These are phyloP conservation scores for Aptenodytes patagonicus DNA, from an alignment of 2,113 vertebrate genomes.

Conservation along the genomic window DNA sequence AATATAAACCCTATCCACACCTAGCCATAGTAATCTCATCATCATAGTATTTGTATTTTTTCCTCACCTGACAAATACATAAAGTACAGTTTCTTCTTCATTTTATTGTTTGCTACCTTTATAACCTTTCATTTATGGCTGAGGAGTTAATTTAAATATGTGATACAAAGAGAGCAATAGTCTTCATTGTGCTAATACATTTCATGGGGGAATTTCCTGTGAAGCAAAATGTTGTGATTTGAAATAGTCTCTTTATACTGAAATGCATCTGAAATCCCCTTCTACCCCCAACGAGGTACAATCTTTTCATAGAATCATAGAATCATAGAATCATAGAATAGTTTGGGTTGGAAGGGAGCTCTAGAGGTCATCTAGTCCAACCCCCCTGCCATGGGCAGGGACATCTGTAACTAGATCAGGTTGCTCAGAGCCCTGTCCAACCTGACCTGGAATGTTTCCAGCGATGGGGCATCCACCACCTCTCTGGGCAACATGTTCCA, in stretches of 20 bases:
- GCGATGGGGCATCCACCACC: too few species aligned
- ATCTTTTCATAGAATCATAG: neutral
- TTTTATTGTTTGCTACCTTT: neutral
- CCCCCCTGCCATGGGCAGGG: too few species aligned
- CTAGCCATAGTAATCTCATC: neutral
- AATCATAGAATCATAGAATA: too few species aligned
- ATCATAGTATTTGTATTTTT: neutral
- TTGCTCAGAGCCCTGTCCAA: too few species aligned
- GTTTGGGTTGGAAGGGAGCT: too few species aligned
- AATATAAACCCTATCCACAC: neutral
- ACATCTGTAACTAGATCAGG: too few species aligned
- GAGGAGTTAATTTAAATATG: neutral
- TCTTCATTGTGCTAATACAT: neutral
- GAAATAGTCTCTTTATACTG: neutral
- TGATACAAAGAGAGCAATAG: neutral
- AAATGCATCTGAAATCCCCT: neutral
- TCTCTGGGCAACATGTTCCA: too few species aligned
- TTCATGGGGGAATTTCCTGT: neutral
- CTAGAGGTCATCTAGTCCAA: too few species aligned
- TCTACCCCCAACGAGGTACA: fast-evolving
- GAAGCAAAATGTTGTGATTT: neutral
- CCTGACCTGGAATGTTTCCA: too few species aligned
- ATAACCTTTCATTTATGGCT: neutral
- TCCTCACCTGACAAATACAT: neutral
- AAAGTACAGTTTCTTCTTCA: neutral